Evolutionary conservation across 2,888 invertebrate species (phyloP), one percentile per base, ranked within the genome.

Genomic region (Hyalella azteca): DNA sequence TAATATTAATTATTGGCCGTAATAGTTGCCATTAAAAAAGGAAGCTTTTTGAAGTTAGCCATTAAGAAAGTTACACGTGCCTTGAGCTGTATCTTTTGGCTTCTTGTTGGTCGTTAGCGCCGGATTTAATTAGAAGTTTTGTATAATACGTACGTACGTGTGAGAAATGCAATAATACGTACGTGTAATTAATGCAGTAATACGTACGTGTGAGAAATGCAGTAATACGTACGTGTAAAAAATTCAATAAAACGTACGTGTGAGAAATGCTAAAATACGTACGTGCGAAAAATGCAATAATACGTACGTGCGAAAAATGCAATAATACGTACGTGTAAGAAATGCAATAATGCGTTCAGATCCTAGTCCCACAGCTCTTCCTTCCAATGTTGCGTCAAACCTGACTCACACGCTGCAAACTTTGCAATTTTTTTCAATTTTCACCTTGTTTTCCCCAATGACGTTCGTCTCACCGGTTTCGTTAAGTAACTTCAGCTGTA

Each of bases 31-130:
- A 22, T 54, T 11, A 54, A 49, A 54, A 54, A n/a, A n/a, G n/a
- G 22, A 22, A 22, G 29, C 54, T 26, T n/a, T n/a, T 26, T 54
- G 54, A 54, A 26, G 26, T 11, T 54, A 54, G 29, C 29, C 11
- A 19, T 54, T 54, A 54, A n/a, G n/a, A n/a, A n/a, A 66, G 36
- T 66, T 66, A 36, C 32, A 66, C 39, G 66, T 66, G 66, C 66
- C 66, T 66, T 66, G 66, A 66, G 66, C 66, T 66, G 66, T 66
- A 66, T 66, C 66, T 66, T 66, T 66, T 66, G 66, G 66, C 66
- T 66, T 66, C 66, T 66, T 66, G 66, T 39, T 66, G 66, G 66
- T 66, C 66, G 32, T 36, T 66, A 66, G 66, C 19, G 66, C 66
- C 36, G 66, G 66, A 36, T 66, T 60, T 66, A 7, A 15, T 66